Evolutionary conservation across 2,797 vertebrate species (phyloP).

Genomic region (Vipera latastei): DNA sequence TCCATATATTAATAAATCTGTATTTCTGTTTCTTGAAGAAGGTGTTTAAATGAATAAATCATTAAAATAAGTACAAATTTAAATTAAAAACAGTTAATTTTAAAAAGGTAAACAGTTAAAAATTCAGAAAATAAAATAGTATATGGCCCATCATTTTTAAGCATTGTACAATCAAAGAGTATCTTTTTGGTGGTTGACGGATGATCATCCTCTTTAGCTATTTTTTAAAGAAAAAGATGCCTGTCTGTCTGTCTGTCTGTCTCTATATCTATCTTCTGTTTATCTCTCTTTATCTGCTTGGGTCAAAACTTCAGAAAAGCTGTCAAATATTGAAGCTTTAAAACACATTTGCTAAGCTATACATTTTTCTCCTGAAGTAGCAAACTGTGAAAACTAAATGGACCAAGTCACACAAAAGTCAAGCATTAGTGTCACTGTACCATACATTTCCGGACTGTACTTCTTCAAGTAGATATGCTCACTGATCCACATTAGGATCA

Average conservation of each 20-base stretch:
- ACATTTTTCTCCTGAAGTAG: conserved; percentile 33
- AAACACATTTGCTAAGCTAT: conserved; percentile 39
- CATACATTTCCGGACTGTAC: conserved; percentile 51
- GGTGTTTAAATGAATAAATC: background rate
- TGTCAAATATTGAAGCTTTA: conserved; percentile 17
- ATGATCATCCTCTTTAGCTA: background rate
- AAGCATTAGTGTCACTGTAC: conserved; percentile 27
- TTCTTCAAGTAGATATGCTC: conserved; percentile 41
- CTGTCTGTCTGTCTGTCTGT: background rate
- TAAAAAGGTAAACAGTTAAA: background rate
- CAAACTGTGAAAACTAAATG: conserved; percentile 21
- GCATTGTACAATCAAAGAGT: background rate
- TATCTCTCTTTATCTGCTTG: background rate
- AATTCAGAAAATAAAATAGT: background rate
- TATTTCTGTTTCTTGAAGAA: background rate
- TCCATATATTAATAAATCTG: background rate
- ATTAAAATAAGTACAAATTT: accelerated
- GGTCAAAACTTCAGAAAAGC: background rate
- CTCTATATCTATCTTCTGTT: too few relatives aligned
- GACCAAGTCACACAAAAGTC: conserved; percentile 38
- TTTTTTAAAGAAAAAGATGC: background rate
- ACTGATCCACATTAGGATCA: conserved; percentile 46
- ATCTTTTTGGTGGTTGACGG: accelerated
- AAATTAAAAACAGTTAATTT: background rate
- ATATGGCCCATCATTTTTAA: accelerated